Evolutionary conservation across 2,888 invertebrate genomes (phyloP), one percentile per base, ranked within the genome.

Genomic region (Dione juno): DNA sequence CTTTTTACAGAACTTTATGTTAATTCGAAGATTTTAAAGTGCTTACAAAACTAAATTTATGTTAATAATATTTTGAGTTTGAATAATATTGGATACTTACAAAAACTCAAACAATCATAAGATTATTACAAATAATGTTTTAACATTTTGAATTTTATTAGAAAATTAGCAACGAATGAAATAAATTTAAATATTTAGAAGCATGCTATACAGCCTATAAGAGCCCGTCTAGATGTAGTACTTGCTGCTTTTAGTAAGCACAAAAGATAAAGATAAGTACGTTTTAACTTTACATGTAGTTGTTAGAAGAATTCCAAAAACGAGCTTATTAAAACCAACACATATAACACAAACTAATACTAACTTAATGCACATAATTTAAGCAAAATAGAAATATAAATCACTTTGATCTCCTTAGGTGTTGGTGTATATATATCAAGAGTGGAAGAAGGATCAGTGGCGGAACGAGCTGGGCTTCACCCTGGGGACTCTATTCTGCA

Each of bases 401-500:
- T 35, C 10, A 10, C 7, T 11, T n/a, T 61, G n/a, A 28, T 67
- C 14, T 37, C 40, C 52, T 28, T 67, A 97, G 97, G 97, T 84
- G 95, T 97, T 84, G 97, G 97, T 84, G 97, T 98, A 84, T 98
- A 97, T 94, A 97, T 98, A 90, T 98, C 97, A 82, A 94, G 97
- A 82, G 97, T 98, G 81, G 97, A 98, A 88, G 97, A 97, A 82
- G 97, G 97, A 76, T 97, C 97, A 81, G 96, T 97, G 79, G 97
- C 98, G 76, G 97, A 98, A 89, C 95, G 97, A 77, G 96, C 97
- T 74, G 98, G 98, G 76, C 94, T 98, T 77, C 95, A 97, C 83
- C 97, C 97, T 76, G 98, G 98, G 76, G 98, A 98, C 94, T 97
- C 98, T 87, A 98, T 98, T 86, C 94, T 98, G 82, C 98, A 98